These are phyloP conservation scores for Macrotrachela quadricornifera DNA, from an alignment of 1,140 invertebrate genomes.

Conservation along the genomic window DNA sequence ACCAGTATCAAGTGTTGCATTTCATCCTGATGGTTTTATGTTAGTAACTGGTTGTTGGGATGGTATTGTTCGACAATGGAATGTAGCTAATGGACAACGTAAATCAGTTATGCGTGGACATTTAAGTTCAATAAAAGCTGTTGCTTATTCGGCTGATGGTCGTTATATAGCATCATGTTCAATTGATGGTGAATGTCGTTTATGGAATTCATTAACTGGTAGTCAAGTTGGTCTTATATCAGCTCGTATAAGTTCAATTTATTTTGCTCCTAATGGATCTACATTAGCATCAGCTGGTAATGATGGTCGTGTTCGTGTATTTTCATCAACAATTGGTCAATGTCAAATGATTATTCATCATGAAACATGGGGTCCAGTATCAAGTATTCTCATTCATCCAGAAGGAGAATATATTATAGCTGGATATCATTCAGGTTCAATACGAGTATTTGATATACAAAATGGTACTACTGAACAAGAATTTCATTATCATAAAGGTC, in stretches of 20 bases:
- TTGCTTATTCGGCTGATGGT: conserved; percentile 22
- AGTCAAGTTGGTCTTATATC: conserved; percentile 14
- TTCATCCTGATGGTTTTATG: conserved; percentile 27
- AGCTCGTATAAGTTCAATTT: no score
- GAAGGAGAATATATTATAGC: conserved; percentile 11
- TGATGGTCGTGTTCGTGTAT: no score
- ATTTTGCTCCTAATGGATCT: no score
- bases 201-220: conserved; percentile 24
- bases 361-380: no score
- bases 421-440: neutral
- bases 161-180: conserved; percentile 25
- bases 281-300: no score
- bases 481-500: conserved; percentile 11
- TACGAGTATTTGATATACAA: conserved; percentile 16
- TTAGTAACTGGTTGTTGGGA: conserved; percentile 27
- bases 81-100: conserved; percentile 19
- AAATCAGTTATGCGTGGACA: conserved; percentile 18
- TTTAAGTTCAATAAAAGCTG: conserved; percentile 20
- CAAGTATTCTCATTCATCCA: neutral
- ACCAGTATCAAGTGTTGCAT: conserved; percentile 28
- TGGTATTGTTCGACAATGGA: conserved; percentile 22
- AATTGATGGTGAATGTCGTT: conserved; percentile 24
- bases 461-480: conserved; percentile 13
- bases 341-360: no score
- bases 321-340: no score